Evolutionary conservation across 2,888 invertebrate species (phyloP), one percentile per base, ranked within the genome.

Genomic region (Melikaiella ostensackeni): DNA sequence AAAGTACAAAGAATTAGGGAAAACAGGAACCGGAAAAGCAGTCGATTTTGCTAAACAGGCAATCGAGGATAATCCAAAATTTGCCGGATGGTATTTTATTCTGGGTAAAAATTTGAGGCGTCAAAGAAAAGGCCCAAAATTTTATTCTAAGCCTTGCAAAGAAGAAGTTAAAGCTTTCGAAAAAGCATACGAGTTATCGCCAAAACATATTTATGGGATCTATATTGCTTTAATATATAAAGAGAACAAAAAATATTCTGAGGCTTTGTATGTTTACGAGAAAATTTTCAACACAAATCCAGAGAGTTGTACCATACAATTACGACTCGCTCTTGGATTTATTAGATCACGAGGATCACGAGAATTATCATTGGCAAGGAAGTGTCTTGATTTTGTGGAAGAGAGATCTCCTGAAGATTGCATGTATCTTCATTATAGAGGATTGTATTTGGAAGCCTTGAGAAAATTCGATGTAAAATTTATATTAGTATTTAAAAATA

Each of bases 271-370:
- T 16, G 16, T 42, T 3, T 42, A 42, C 16, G 16, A 30, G 59
- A n/a, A 59, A n/a, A 24, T 79, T 1, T 73, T 38, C n/a, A 27
- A 73, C 2, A 42, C 55, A 19, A 42, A 77, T 6, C 27, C 63
- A n/a, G 50, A 76, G 7, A 63, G 76, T 62, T 74, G 30, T 1
- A 62, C 30, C 0, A 46, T 79, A 46, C 35, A 62, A 8, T 77
- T 77, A 35, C 64, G 77, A 61, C n/a, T 79, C 5, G 79, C 79
- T 0, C 46, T 77, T 30, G 79, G 79, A 19, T 79, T 77, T 16
- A 55, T 70, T n/a, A 50, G 27, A 59, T 73, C 70, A 13, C 13
- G 38, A 8, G 13, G 35, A 11, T 38, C 77, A n/a, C 7, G 35
- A 1, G 16, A 42, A 42, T 42, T 42, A 16, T 16, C 16, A 16